Evolutionary conservation across 2,888 invertebrate species (phyloP).

Genomic region (Hirtodrosophila alboralis): DNA sequence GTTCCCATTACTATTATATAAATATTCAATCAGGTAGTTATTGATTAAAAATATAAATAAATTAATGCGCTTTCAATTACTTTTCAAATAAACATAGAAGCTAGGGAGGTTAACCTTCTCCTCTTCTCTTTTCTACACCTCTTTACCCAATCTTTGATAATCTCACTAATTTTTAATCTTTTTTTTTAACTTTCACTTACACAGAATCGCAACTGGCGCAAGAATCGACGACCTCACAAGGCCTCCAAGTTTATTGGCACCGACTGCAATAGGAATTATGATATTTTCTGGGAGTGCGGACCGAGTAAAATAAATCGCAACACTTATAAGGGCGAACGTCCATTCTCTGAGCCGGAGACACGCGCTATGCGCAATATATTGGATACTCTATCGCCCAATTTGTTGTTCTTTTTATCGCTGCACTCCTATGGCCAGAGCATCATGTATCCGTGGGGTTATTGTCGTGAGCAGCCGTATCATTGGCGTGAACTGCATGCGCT

Average conservation of each 20-base stretch:
- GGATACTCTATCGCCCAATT: slow-evolving; percentile 71
- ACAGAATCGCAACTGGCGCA: slow-evolving; percentile 87
- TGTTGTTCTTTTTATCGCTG: slow-evolving; percentile 82
- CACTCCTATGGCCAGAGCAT: slow-evolving; percentile 83
- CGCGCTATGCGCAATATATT: slow-evolving; percentile 79
- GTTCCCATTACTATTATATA: too few species aligned
- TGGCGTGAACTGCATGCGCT: slow-evolving; percentile 77
- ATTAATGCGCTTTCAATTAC: too few species aligned
- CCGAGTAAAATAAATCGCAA: slow-evolving; percentile 65
- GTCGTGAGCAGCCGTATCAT: slow-evolving; percentile 75
- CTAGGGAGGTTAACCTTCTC: too few species aligned
- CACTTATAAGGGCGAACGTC: slow-evolving; percentile 82
- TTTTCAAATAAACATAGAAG: too few species aligned
- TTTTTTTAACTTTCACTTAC: too few species aligned
- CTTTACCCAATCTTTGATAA: background rate
- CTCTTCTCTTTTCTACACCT: background rate
- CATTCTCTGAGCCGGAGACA: slow-evolving; percentile 84
- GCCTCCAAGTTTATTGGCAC: slow-evolving; percentile 85
- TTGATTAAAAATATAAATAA: too few species aligned
- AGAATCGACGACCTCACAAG: slow-evolving; percentile 85
- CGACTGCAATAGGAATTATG: slow-evolving; percentile 89
- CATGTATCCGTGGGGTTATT: slow-evolving; percentile 84
- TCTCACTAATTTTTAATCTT: background rate
- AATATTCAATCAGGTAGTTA: too few species aligned
- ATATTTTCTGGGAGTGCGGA: slow-evolving; percentile 85